Evolutionary conservation across 2,113 vertebrate genomes (phyloP), one percentile per base, ranked within the genome.

Genomic region (Phalacrocorax carbo): DNA sequence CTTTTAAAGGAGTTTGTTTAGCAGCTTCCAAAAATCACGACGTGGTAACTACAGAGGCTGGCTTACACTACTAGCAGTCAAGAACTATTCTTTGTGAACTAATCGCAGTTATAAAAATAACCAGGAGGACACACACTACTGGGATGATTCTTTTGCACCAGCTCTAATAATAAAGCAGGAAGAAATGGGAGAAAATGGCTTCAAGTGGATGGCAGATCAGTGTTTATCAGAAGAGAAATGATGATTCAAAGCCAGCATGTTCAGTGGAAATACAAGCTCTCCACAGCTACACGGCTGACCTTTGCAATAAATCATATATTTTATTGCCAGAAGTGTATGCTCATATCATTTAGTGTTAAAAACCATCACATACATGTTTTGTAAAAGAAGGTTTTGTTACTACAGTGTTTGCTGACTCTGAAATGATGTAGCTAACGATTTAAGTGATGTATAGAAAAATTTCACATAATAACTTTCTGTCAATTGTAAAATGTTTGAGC

Each of bases 221-320:
- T 96, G 94, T 97, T 97, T 90, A 96, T 96, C 97, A 95, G 94
- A 96, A 94, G 82, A 97, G 64, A 97, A 97, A 97, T 89, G 90
- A 96, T 95, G 96, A 97, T 98, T 98, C 94, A 95, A 96, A 98
- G 94, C 79, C 92, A 94, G 95, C 72, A 92, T 73, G 79, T 64
- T 91, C 83, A 97, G 96, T 95, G 98, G 97, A 98, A 98, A 98
- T 96, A 97, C 94, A 97, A 96, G 94, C 94, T 97, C 94, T 97
- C 85, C 96, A 93, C 61, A 90, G 82, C 91, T 97, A 97, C 78
- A 71, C 21, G 60, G 87, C 90, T 97, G 97, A 97, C 97, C 98
- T 98, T 96, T 95, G 88, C 95, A 98, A 96, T 98, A 97, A 98
- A 98, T 98, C 93, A 96, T 88, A 64, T 78, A 95, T 95, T 97